Conservation (phyloP, 2,797 vertebrate genomes). For the Hydrophis major region DNA sequence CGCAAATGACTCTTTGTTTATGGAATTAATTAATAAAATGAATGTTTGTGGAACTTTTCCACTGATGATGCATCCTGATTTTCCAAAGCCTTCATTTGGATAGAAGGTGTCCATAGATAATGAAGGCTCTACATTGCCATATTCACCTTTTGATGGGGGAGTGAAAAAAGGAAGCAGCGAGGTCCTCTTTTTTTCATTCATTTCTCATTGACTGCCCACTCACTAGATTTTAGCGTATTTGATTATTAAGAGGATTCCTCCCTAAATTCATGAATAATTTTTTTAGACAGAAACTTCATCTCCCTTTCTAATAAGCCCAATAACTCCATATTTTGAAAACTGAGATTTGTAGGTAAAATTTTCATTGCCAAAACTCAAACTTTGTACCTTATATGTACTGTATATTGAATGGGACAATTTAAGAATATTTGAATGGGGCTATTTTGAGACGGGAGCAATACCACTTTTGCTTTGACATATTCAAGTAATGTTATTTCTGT, state of each 20-base stretch:
- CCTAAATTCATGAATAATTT: neutral
- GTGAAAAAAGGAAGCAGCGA: neutral
- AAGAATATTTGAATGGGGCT: neutral
- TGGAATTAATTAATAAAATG: neutral
- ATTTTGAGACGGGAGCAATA: neutral
- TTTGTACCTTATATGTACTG: neutral
- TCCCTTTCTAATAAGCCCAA: neutral
- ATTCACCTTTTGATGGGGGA: neutral
- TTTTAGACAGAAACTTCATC: neutral
- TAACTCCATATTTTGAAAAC: neutral
- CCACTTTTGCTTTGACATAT: neutral
- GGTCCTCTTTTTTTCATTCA: neutral
- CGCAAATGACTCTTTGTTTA: neutral
- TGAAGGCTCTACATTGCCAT: neutral
- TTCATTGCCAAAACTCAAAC: neutral
- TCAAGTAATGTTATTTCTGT: conserved; percentile 35
- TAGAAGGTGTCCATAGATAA: neutral
- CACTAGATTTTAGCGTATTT: neutral
- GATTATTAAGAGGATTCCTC: neutral
- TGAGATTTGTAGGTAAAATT: neutral
- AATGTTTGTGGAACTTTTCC: neutral
- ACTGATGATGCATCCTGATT: neutral
- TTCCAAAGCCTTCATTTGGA: neutral
- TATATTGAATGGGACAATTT: neutral
- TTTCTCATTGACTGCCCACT: neutral